Conservation (phyloP, 1,140 invertebrate genomes). For the Lethocerus indicus region DNA sequence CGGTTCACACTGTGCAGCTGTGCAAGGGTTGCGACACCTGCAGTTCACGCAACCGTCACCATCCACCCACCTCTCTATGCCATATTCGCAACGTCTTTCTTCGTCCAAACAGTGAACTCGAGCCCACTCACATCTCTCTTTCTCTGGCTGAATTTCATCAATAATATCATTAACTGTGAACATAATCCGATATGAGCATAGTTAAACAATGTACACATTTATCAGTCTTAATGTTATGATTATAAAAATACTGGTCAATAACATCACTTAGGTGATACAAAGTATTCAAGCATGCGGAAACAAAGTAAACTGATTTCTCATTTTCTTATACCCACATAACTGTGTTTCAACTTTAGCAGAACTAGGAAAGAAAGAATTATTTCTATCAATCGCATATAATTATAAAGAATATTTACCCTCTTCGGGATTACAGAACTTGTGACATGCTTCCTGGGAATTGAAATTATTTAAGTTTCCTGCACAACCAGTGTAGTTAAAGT, state of each 20-base stretch:
- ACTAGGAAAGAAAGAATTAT: too few relatives aligned
- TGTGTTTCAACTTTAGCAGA: too few relatives aligned
- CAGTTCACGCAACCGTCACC: constrained; percentile 51
- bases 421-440: constrained; percentile 25
- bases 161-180: too few relatives aligned
- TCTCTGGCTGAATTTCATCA: background rate
- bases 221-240: too few relatives aligned
- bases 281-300: too few relatives aligned
- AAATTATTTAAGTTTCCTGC: constrained; percentile 52
- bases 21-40: constrained; percentile 58
- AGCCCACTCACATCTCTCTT: background rate
- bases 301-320: too few relatives aligned
- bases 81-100: constrained; percentile 46
- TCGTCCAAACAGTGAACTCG: background rate
- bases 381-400: background rate
- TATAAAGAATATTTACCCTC: constrained; percentile 5
- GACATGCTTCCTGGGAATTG: constrained; percentile 33
- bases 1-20: constrained; percentile 34
- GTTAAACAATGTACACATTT: too few relatives aligned
- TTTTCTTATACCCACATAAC: too few relatives aligned
- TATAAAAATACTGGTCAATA: too few relatives aligned
- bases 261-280: too few relatives aligned
- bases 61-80: constrained; percentile 48
- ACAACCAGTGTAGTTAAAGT: constrained; percentile 45
- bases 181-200: too few relatives aligned